Evolutionary conservation across 2,888 invertebrate species (phyloP), one percentile per base, ranked within the genome.

Genomic region (Cryptus armator): DNA sequence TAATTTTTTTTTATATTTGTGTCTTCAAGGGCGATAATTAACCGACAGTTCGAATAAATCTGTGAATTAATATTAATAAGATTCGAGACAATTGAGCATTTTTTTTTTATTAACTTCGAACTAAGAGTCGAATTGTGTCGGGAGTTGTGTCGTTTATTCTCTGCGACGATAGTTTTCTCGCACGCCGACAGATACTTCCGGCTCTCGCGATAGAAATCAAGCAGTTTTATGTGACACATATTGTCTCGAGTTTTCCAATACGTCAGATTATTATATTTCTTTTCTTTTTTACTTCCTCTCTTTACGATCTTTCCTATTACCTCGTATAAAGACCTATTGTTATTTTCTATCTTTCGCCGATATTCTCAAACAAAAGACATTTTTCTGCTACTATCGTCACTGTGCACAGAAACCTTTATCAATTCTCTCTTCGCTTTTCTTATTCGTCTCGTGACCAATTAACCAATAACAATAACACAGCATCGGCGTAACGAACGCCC

Each of bases 351-450:
- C 56, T 75, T 64, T 75, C 70, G 70, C 9, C 48, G 74, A 83
- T 56, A 46, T 56, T 44, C 37, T 64, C 16, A 53, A 24, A 83
- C 37, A 70, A 79, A 75, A 64, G 68, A 59, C 12, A 24, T 3
- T 19, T 71, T 75, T 66, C 64, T 48, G 62, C 70, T 75, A 83
- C 79, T 83, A 75, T 75, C 62, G 79, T 83, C 51, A 29, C 62
- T 59, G 48, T 14, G 32, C 24, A 29, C n/a, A 14, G 44, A 24
- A 24, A n/a, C 32, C 37, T 59, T 48, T 64, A 64, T 75, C 16
- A 51, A 53, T 32, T 44, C 37, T 43, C 67, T 46, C 48, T 32
- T 48, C 62, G 64, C 67, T 43, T 53, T 62, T 16, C 7, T 62
- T 16, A 4, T 53, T 62, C n/a, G 1, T 62, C 43, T 72, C 64